Evolutionary conservation across 2,797 vertebrate genomes (phyloP), one percentile per base, ranked within the genome.

Genomic region (Syndactyla subalaris): DNA sequence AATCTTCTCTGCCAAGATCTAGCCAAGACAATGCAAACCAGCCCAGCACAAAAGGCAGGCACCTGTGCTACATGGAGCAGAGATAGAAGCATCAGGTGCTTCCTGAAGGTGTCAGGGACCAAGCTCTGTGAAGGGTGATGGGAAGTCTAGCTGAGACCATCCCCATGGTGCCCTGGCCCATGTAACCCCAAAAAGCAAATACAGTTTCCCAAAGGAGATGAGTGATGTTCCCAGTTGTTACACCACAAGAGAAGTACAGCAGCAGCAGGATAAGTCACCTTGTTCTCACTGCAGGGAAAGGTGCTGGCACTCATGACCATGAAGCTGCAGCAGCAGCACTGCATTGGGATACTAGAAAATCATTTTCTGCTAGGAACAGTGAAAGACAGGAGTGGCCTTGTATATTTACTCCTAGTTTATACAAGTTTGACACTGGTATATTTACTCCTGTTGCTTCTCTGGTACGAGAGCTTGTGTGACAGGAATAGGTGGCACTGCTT

Each of bases 221-320:
- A 63, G n/a, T 6, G 8, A 52, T 77, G 21, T 32, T 61, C 20
- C 58, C 36, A 0, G 1, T 15, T 63, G 61, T 26, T 55, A 48
- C 15, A 54, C 9, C 45, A 63, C 23, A 66, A 34, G 43, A 76
- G 30, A 51, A 34, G 43, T 26, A 81, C 89, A 86, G 54, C 39
- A 76, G 51, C 14, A 76, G 39, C 8, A 29, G 38, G 2, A 79
- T 51, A 68, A 57, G 51, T 39, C 36, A 49, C 24, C 20, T 55
- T 6, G 2, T 23, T 41, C 29, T 61, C 5, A 1, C 36, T 55
- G 61, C 36, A 55, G 45, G 21, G 22, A 92, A 63, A 62, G 49
- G 21, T 14, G 30, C 36, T 14, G 5, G 55, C 29, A 45, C 0
- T 0, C 3, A 6, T 7, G 26, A 43, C 58, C 16, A 8, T 14